Conservation (phyloP, 2,888 invertebrate genomes). For the Amorpha juglandis region DNA sequence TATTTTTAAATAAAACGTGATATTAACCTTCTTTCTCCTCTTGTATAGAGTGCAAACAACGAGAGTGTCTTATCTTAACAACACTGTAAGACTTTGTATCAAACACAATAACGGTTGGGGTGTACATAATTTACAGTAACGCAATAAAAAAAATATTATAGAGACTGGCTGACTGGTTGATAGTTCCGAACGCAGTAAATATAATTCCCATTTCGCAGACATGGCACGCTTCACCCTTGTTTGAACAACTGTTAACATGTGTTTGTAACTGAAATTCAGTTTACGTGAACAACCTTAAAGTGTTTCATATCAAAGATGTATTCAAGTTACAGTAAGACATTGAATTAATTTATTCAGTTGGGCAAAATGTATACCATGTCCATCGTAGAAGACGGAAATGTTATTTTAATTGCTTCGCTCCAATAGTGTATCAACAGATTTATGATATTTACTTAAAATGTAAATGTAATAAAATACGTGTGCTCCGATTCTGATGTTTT, state of each 20-base stretch:
- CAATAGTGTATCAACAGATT: neutral
- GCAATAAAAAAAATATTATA: neutral
- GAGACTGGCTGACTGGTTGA: neutral
- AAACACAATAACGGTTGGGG: slow-evolving; percentile 61
- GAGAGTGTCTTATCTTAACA: slow-evolving; percentile 69
- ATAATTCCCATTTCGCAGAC: slow-evolving; percentile 47
- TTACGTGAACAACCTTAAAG: slow-evolving; percentile 49
- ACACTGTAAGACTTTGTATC: slow-evolving; percentile 67
- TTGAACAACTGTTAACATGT: slow-evolving; percentile 63
- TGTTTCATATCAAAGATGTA: slow-evolving; percentile 46
- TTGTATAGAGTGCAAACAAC: slow-evolving; percentile 68
- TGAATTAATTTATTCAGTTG: slow-evolving; percentile 69
- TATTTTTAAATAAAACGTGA: slow-evolving; percentile 2
- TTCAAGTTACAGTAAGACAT: slow-evolving; percentile 61
- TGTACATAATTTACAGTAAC: slow-evolving; percentile 54
- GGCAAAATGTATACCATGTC: slow-evolving; percentile 44
- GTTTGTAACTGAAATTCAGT: slow-evolving; percentile 56
- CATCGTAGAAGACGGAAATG: slow-evolving; percentile 29
- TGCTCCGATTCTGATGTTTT: neutral
- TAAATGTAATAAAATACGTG: no score
- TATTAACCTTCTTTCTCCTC: slow-evolving; percentile 68
- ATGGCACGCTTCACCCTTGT: slow-evolving; percentile 68
- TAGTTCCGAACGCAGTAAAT: slow-evolving; percentile 24
- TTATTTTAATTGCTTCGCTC: slow-evolving; percentile 18
- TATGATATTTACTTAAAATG: neutral